Evolutionary conservation across 2,113 vertebrate species (phyloP).

Genomic region (Grallaria varia): DNA sequence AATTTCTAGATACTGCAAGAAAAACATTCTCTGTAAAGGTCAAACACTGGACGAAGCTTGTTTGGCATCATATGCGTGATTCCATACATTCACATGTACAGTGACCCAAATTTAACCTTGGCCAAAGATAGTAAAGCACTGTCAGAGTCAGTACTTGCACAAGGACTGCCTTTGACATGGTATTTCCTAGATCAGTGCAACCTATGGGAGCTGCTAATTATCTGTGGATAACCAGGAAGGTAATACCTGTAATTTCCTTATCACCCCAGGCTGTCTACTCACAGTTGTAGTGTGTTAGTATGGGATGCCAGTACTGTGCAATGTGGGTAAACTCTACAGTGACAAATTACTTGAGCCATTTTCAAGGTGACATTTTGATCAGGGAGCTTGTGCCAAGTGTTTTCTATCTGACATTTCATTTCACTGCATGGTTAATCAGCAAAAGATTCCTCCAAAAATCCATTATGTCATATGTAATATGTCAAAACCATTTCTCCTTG

Average conservation of each 20-base stretch:
- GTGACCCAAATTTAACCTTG: slow-evolving; percentile 45
- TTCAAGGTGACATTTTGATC: slow-evolving; percentile 67
- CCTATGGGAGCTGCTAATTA: slow-evolving; percentile 26
- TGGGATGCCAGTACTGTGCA: slow-evolving; percentile 1
- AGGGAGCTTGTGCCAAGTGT: slow-evolving; percentile 51
- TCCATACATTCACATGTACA: neutral
- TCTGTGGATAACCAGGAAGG: neutral
- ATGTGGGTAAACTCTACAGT: neutral
- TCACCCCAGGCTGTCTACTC: neutral
- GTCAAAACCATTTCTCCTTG: neutral
- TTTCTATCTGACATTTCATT: slow-evolving; percentile 55
- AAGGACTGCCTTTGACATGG: slow-evolving; percentile 12
- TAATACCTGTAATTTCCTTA: slow-evolving; percentile 38
- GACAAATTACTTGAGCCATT: slow-evolving; percentile 39
- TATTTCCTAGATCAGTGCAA: neutral
- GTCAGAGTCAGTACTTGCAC: neutral
- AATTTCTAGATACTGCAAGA: neutral
- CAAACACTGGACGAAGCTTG: neutral
- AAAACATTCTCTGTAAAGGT: slow-evolving; percentile 12
- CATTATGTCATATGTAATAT: neutral
- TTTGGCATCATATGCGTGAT: neutral
- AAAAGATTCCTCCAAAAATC: slow-evolving; percentile 43
- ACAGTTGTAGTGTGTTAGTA: neutral
- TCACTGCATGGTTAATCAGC: slow-evolving; percentile 55
- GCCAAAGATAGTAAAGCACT: neutral